These are phyloP conservation scores for Hydractinia symbiolongicarpus DNA, from an alignment of 30 jellyfish, hydroid and myxozoan species.

Conservation along the genomic window DNA sequence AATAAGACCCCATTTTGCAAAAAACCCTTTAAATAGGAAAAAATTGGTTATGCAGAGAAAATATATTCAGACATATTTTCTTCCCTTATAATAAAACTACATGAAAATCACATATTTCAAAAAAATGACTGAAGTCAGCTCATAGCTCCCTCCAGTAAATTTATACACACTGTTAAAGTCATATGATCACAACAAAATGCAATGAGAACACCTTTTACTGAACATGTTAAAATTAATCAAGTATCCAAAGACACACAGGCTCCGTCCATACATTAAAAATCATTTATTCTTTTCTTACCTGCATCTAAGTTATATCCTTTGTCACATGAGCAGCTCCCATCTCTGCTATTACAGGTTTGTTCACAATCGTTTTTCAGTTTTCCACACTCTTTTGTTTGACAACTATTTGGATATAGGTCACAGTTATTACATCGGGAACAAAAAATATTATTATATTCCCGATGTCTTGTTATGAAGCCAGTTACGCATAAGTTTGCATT, in stretches of 20 bases:
- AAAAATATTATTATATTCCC: neutral
- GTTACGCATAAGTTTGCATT: neutral
- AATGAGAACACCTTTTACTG: neutral
- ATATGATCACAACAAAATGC: neutral
- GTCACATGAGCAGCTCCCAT: conserved; percentile 2
- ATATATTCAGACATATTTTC: too few relatives aligned
- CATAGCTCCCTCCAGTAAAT: neutral
- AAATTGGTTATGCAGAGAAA: too few relatives aligned
- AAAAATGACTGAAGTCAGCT: neutral
- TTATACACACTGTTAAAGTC: neutral
- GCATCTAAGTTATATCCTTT: neutral
- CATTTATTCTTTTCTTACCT: neutral
- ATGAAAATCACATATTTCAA: neutral
- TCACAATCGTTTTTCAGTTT: neutral
- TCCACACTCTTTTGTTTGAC: neutral
- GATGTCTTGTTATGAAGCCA: neutral
- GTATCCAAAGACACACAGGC: neutral
- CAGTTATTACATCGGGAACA: neutral
- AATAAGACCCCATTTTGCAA: too few relatives aligned
- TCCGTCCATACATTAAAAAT: neutral
- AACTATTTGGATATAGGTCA: neutral
- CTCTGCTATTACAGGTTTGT: neutral
- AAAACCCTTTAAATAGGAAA: too few relatives aligned
- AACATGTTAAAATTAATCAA: neutral
- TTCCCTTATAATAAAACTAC: too few relatives aligned